Evolutionary conservation across 2,113 vertebrate species (phyloP).

Genomic region (Pyxicephalus adspersus): DNA sequence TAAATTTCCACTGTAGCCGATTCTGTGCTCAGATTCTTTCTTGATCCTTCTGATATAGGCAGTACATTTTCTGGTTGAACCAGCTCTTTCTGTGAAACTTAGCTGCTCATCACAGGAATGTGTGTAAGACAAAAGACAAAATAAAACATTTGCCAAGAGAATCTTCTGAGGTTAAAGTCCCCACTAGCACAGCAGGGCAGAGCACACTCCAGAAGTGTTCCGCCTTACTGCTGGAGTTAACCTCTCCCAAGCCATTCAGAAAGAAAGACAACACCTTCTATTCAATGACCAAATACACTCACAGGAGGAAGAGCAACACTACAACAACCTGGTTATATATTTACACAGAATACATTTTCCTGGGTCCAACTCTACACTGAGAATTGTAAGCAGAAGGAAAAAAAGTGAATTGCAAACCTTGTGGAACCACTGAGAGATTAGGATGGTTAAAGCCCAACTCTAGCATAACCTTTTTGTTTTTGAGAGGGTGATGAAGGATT

Average conservation of each 20-base stretch:
- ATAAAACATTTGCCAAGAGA: slow-evolving; percentile 59
- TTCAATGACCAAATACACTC: background rate
- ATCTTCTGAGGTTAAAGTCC: slow-evolving; percentile 61
- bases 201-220: slow-evolving; percentile 20
- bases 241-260: slow-evolving; percentile 9
- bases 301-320: background rate
- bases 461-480: no score
- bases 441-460: no score
- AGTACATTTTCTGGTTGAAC: slow-evolving; percentile 69
- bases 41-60: slow-evolving; percentile 68
- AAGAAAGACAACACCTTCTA: background rate
- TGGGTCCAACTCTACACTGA: no score
- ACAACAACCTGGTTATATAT: no score
- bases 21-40: slow-evolving; percentile 63
- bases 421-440: no score
- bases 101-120: slow-evolving; percentile 76
- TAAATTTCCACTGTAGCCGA: slow-evolving; percentile 78
- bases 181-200: slow-evolving; percentile 8
- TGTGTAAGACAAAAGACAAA: slow-evolving; percentile 71
- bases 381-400: no score
- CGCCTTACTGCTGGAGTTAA: slow-evolving; percentile 21
- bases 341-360: background rate
- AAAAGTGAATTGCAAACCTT: no score
- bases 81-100: slow-evolving; percentile 66
- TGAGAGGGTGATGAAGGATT: no score